Evolutionary conservation across 2,888 invertebrate genomes (phyloP).

Genomic region (Macrosoma leucophasiata): DNA sequence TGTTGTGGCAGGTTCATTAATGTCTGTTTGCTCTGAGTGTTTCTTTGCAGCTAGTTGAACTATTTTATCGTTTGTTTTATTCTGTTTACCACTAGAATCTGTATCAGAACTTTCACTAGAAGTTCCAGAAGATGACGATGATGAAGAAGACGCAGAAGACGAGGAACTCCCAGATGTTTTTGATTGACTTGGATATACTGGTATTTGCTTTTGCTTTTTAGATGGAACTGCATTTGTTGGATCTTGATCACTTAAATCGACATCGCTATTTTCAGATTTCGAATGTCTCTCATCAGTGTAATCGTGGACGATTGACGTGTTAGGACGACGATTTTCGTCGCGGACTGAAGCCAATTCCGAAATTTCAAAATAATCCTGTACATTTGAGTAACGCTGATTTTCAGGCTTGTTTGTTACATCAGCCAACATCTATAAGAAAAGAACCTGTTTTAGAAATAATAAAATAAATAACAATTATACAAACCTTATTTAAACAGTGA

Average conservation of each 20-base stretch:
- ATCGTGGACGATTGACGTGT: conserved; percentile 11
- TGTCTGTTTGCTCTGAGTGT: not conserved
- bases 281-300: conserved; percentile 11
- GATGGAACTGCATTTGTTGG: conserved; percentile 13
- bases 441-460: conserved; percentile 6
- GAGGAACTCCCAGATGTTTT: conserved; percentile 13
- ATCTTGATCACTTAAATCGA: conserved; percentile 21
- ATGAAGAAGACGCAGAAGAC: conserved; percentile 15
- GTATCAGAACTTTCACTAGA: not conserved
- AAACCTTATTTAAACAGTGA: too few relatives aligned
- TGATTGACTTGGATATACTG: conserved; percentile 9
- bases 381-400: conserved; percentile 13
- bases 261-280: conserved; percentile 14
- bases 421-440: conserved; percentile 17
- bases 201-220: conserved; percentile 11
- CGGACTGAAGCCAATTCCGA: not conserved
- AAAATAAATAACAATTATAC: too few relatives aligned
- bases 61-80: too few relatives aligned
- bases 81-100: too few relatives aligned
- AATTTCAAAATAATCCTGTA: conserved; percentile 1
- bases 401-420: conserved; percentile 17
- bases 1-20: conserved; percentile 9
- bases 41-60: too few relatives aligned
- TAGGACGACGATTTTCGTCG: too few relatives aligned
- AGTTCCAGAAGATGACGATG: conserved; percentile 13